These are phyloP conservation scores for Lasiurus borealis DNA, from an alignment of 2,113 vertebrate species.

Conservation along the genomic window DNA sequence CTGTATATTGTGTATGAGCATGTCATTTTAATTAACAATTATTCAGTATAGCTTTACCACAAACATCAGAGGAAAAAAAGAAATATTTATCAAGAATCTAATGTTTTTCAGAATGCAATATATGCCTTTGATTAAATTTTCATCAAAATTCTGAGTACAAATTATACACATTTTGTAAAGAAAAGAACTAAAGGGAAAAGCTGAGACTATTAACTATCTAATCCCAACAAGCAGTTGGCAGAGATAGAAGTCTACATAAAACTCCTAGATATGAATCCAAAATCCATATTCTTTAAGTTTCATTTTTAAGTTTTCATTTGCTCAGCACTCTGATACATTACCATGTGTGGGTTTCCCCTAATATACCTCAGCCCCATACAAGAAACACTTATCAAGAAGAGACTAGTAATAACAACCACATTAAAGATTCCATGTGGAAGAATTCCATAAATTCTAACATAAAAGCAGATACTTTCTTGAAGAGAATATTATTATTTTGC, in stretches of 20 bases:
- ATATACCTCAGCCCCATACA: not conserved
- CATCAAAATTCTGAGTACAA: not conserved
- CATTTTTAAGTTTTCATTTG: not conserved
- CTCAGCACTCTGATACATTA: not conserved
- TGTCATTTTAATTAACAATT: not conserved
- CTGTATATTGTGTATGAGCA: not conserved
- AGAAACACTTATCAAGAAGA: not conserved
- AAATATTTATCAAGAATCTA: not conserved
- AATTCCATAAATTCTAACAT: conserved; percentile 1
- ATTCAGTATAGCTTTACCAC: not conserved
- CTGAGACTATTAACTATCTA: not conserved
- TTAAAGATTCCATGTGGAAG: not conserved
- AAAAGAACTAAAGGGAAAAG: not conserved
- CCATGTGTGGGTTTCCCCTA: not conserved
- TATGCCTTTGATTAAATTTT: not conserved
- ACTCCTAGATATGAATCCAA: not conserved
- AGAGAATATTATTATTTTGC: not conserved
- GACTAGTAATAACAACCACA: not conserved
- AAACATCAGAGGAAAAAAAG: not conserved
- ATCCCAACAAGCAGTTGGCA: not conserved
- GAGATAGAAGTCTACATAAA: not conserved
- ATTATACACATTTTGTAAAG: not conserved
- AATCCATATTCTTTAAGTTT: not conserved
- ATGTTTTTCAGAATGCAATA: not conserved
- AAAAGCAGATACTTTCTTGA: not conserved